phyloP scores from a whole-genome alignment of 2,888 invertebrate genomes.

The Gandaritis pyraliata region DNA sequence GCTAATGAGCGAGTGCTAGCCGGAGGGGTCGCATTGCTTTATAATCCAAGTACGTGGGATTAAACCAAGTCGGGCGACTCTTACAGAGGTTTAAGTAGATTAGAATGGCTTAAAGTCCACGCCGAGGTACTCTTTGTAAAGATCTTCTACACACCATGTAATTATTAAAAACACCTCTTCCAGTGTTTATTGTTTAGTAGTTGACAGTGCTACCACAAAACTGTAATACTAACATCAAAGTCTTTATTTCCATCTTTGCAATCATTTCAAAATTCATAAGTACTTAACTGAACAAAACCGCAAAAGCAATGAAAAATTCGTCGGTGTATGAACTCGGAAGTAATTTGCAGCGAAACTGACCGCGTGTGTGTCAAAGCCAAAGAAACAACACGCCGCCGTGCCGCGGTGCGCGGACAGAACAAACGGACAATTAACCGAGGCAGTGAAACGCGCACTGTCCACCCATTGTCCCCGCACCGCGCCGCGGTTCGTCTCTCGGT shows the following conservation, averaged over 20 bases:
- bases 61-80: background rate
- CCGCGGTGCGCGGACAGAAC: slow-evolving; percentile 16
- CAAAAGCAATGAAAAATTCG: too few relatives aligned
- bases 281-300: too few relatives aligned
- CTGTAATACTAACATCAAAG: too few relatives aligned
- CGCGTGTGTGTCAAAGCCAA: background rate
- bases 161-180: too few relatives aligned
- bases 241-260: too few relatives aligned
- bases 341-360: background rate
- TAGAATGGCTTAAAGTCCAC: background rate
- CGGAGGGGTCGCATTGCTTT: background rate
- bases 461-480: slow-evolving; percentile 1
- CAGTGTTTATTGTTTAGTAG: too few relatives aligned
- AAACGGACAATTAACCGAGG: slow-evolving; percentile 19
- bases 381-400: slow-evolving; percentile 6
- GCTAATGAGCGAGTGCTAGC: slow-evolving; percentile 10
- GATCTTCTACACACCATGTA: too few relatives aligned
- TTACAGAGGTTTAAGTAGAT: background rate
- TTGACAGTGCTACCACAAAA: too few relatives aligned
- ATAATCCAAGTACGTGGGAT: background rate
- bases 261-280: too few relatives aligned
- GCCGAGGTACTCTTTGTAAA: too few relatives aligned
- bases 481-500: background rate
- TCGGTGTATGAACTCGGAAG: background rate
- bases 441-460: slow-evolving; percentile 11